phyloP scores from a whole-genome alignment of 2,113 vertebrate genomes.

The Clinocottus analis region DNA sequence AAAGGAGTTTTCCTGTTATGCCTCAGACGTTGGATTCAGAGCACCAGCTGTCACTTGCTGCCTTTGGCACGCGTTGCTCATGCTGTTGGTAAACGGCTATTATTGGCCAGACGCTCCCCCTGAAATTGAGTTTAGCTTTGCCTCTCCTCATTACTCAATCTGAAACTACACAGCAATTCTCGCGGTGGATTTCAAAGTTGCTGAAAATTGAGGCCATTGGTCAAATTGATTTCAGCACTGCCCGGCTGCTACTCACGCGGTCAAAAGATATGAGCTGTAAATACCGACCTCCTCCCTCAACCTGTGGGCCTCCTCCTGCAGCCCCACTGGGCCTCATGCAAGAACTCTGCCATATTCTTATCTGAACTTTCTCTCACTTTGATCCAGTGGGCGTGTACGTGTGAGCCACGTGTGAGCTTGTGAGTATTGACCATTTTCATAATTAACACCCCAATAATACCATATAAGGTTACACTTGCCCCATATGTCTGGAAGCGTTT shows the following conservation, averaged over 20 bases:
- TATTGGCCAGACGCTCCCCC: constrained; percentile 69
- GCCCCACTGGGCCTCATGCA: not conserved
- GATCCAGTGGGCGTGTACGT: no score
- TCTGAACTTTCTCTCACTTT: no score
- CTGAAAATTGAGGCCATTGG: constrained; percentile 64
- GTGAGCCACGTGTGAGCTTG: no score
- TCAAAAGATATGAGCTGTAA: constrained; percentile 45
- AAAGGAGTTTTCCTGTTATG: constrained; percentile 21
- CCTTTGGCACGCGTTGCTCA: constrained; percentile 44
- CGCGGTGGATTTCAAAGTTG: constrained; percentile 56
- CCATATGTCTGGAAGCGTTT: no score
- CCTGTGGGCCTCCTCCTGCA: constrained; percentile 6
- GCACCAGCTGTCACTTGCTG: constrained; percentile 69
- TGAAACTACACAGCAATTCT: constrained; percentile 35
- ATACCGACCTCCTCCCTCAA: constrained; percentile 22
- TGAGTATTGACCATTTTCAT: no score
- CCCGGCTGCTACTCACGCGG: constrained; percentile 56
- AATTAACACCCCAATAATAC: no score
- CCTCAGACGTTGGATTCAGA: constrained; percentile 39
- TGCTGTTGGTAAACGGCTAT: constrained; percentile 66
- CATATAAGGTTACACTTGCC: no score
- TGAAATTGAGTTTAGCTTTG: constrained; percentile 68
- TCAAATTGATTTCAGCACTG: constrained; percentile 65
- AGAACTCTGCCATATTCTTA: no score
- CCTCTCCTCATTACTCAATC: constrained; percentile 51